Evolutionary conservation across 2,888 invertebrate species (phyloP), one percentile per base, ranked within the genome.

Genomic region (Eupsilia transversa): DNA sequence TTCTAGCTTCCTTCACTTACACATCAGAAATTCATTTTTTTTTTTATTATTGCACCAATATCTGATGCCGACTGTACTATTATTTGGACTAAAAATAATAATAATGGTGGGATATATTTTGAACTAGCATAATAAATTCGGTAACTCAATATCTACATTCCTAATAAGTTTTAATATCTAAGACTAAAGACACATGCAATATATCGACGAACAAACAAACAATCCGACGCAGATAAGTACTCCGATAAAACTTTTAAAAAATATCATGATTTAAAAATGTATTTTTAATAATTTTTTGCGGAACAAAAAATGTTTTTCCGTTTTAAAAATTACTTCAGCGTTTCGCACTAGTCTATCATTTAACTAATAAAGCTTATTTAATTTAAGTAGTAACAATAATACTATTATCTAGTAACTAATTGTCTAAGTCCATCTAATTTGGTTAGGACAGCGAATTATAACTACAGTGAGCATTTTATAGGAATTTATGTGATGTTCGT

Each of bases 361-460:
- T 74, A 82, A 66, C 88, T 90, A 90, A 87, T 90, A 90, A 90
- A 90, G 89, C 90, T 88, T 90, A 90, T 80, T 75, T 52, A 33
- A 69, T n/a, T 64, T 79, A 77, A 86, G 64, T 85, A 79, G 79
- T 88, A 90, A 90, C 88, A 85, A 85, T 86, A 85, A 85, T 84
- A 85, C 83, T 88, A 88, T 76, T 57, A 38, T 43, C 77, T 86
- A 80, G 46, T 72, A 66, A 68, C 76, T 86, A 85, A 65, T 54
- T 33, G 61, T 74, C 71, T 68, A 70, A 74, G 59, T 67, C 61
- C 57, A 72, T 66, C 77, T 77, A 74, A 52, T 72, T 80, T 68
- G 82, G 80, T 80, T 79, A 78, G 67, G 71, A 76, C 76, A 80
- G 75, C 63, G 72, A 72, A 75, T 78, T 87, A 87, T 78, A 66